Evolutionary conservation across 2,113 vertebrate genomes (phyloP).

Genomic region (Gymnogyps californianus): DNA sequence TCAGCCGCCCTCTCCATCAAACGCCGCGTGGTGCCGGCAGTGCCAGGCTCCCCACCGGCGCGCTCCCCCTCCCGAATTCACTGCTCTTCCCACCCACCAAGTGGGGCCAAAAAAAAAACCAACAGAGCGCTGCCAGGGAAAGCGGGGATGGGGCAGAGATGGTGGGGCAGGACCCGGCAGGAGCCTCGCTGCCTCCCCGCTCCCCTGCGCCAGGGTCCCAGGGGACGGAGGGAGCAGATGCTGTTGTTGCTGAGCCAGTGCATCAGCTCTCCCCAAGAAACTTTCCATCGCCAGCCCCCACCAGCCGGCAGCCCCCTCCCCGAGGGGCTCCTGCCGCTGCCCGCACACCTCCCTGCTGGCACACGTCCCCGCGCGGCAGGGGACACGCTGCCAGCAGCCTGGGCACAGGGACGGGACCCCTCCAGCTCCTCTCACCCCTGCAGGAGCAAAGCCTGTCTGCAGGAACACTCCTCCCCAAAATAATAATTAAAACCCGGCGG

Average conservation of each 20-base stretch:
- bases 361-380: fast-evolving
- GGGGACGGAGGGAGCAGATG: neutral
- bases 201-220: fast-evolving
- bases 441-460: neutral
- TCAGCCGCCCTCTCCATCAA: neutral
- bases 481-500: neutral
- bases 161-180: neutral
- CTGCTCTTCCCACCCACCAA: neutral
- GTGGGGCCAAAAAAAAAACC: neutral
- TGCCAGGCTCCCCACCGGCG: neutral
- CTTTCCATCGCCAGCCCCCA: neutral
- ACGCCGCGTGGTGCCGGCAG: fast-evolving
- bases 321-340: neutral
- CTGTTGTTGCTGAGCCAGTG: neutral
- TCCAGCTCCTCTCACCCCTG: neutral
- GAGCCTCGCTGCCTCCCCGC: fast-evolving
- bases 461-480: neutral
- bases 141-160: neutral
- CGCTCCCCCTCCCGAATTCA: fast-evolving
- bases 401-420: neutral
- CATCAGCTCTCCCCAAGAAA: neutral
- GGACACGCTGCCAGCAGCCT: neutral
- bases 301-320: neutral
- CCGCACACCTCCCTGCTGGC: neutral
- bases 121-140: no score